Conservation (phyloP, 2,797 vertebrate genomes). For the Tolypeutes matacus region DNA sequence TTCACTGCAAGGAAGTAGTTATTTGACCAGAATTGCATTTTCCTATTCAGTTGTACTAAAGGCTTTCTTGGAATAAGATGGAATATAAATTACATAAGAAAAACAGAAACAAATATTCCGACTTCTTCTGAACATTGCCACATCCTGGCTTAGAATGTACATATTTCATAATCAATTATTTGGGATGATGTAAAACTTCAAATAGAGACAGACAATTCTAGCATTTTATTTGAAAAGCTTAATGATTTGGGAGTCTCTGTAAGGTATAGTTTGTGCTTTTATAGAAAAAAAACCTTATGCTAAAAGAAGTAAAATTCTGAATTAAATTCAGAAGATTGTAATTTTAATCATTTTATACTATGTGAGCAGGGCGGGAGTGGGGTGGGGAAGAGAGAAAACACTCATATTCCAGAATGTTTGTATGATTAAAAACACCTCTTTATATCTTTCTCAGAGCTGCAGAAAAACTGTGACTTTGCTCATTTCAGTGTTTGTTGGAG, state of each 20-base stretch:
- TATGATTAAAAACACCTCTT: background rate
- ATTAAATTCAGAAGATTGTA: conserved; percentile 40
- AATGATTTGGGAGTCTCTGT: background rate
- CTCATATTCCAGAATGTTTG: background rate
- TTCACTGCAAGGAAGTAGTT: background rate
- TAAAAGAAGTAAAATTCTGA: conserved; percentile 1
- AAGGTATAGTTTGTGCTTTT: conserved; percentile 17
- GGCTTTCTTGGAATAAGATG: conserved; percentile 14
- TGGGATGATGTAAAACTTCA: background rate
- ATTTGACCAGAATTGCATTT: background rate
- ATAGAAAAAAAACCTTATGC: background rate
- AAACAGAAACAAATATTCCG: background rate
- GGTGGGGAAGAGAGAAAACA: background rate
- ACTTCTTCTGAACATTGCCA: background rate
- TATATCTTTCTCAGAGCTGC: background rate
- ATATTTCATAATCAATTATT: background rate
- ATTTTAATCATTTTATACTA: conserved; percentile 8
- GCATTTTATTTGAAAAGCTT: background rate
- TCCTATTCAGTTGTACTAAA: background rate
- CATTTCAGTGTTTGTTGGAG: conserved; percentile 31
- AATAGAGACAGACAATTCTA: background rate
- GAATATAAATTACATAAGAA: background rate
- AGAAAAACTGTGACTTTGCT: conserved; percentile 5
- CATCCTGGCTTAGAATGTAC: background rate
- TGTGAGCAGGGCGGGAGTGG: too few relatives aligned